phyloP scores from a whole-genome alignment of 2,113 vertebrate genomes.

The Equus quagga region DNA sequence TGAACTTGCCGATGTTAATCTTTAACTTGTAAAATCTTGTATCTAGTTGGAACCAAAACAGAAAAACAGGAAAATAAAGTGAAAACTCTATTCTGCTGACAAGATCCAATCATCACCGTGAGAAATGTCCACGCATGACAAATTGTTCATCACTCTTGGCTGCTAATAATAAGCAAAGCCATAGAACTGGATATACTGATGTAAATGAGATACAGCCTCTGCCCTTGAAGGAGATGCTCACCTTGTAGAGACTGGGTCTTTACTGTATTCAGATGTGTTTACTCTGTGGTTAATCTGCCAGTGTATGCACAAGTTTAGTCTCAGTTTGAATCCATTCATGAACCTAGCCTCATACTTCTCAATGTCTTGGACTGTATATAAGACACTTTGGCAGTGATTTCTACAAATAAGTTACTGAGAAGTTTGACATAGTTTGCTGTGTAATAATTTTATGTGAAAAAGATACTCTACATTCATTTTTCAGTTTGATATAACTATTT shows the following conservation, averaged over 20 bases:
- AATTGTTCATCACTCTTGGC: background rate
- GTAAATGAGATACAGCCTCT: background rate
- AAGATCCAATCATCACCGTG: background rate
- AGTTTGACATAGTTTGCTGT: background rate
- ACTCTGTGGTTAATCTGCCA: background rate
- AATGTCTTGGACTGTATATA: background rate
- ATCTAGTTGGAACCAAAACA: background rate
- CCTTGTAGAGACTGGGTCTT: background rate
- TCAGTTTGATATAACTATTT: background rate
- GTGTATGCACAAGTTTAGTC: background rate
- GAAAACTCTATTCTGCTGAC: background rate
- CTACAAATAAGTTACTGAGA: slow-evolving; percentile 16
- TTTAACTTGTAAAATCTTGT: background rate
- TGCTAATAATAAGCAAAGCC: background rate
- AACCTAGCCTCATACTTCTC: background rate
- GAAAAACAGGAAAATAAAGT: background rate
- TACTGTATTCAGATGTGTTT: background rate
- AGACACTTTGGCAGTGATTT: background rate
- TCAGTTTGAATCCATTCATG: background rate
- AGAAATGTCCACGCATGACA: background rate
- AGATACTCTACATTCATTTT: background rate
- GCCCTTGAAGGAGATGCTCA: background rate
- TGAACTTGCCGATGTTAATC: background rate
- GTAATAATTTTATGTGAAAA: slow-evolving; percentile 19
- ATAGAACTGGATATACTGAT: background rate